A percentile compares a stretch with the other conserved stretches of the same genome.
Conservation (phyloP, 2,113 vertebrate species). For the Ia io region DNA sequence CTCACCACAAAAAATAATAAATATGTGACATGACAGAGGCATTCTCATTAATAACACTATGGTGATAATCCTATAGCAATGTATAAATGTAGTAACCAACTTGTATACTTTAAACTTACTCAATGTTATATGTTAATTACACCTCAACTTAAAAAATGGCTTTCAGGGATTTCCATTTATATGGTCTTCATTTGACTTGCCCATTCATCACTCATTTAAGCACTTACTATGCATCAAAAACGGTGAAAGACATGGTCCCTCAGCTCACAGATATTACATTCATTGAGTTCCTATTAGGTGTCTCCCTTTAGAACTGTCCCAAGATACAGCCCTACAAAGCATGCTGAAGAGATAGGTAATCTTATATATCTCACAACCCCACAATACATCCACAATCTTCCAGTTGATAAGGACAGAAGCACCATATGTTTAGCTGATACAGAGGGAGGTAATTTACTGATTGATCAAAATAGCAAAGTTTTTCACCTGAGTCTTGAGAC, state of each 20-base stretch:
- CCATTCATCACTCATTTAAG: neutral
- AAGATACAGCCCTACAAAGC: neutral
- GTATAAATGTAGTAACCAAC: neutral
- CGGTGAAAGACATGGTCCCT: neutral
- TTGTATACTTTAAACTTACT: neutral
- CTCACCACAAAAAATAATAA: neutral
- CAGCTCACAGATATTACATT: neutral
- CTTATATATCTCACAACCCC: neutral
- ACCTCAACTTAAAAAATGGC: neutral
- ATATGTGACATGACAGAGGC: neutral
- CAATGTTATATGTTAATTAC: neutral
- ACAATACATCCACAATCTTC: neutral
- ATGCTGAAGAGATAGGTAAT: neutral
- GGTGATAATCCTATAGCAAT: neutral
- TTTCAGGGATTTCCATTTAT: neutral
- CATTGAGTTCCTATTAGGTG: neutral
- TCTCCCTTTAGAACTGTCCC: neutral
- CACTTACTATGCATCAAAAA: neutral
- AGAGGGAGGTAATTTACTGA: neutral
- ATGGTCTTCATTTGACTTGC: neutral
- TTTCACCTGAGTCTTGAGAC: neutral
- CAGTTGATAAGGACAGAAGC: neutral
- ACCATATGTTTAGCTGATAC: neutral
- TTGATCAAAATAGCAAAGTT: neutral
- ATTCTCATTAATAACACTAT: neutral